phyloP scores from a whole-genome alignment of 2,888 invertebrate genomes.

The Plebejus melissa region DNA sequence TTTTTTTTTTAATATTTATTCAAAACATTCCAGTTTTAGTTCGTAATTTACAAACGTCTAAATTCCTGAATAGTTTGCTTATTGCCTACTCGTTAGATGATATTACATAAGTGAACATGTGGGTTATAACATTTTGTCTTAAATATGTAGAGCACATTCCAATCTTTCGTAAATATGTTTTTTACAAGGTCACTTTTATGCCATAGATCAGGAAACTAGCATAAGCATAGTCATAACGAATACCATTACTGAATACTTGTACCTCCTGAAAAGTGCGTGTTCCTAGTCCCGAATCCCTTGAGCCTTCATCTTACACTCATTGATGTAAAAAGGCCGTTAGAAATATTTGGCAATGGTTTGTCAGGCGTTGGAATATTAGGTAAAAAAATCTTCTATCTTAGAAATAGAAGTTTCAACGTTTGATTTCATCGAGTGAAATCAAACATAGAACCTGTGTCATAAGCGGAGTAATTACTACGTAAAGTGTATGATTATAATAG shows the following conservation, averaged over 20 bases:
- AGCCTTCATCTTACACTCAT: too few species aligned
- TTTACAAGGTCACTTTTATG: not conserved
- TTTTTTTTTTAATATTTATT: constrained; percentile 7
- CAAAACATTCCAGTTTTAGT: constrained; percentile 10
- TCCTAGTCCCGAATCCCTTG: not conserved
- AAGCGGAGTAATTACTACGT: not conserved
- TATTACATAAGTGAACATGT: not conserved
- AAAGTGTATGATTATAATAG: not conserved
- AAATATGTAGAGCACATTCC: constrained; percentile 8
- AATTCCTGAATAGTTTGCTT: not conserved
- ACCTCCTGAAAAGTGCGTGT: not conserved
- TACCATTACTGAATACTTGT: too few species aligned
- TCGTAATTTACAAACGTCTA: not conserved
- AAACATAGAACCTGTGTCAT: not conserved
- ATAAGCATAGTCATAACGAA: too few species aligned
- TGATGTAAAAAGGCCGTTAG: too few species aligned
- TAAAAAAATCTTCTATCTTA: not conserved
- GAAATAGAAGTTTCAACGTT: not conserved
- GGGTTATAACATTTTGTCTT: not conserved
- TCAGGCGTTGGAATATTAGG: too few species aligned
- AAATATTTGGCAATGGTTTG: too few species aligned
- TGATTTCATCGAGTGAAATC: not conserved
- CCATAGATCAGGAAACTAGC: not conserved
- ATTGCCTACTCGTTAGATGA: not conserved
- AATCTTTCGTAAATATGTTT: constrained; percentile 5